Conservation (phyloP, 2,888 invertebrate genomes). For the Phragmatobia fuliginosa region DNA sequence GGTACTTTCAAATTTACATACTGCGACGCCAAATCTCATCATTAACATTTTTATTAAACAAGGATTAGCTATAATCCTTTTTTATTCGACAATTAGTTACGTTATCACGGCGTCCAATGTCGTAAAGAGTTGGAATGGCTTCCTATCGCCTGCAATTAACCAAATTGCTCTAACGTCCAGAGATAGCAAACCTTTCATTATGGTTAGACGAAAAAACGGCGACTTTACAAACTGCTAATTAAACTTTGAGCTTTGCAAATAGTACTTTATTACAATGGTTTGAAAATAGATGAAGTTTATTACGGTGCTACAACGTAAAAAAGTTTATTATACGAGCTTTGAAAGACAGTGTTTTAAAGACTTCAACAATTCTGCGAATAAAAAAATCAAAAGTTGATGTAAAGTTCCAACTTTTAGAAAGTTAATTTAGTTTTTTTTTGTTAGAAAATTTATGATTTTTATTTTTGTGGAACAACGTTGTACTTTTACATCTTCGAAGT, state of each 20-base stretch:
- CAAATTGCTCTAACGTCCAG: slow-evolving; percentile 69
- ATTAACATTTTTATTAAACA: slow-evolving; percentile 87
- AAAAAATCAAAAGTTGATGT: slow-evolving; percentile 33
- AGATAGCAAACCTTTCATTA: slow-evolving; percentile 75
- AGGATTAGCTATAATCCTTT: slow-evolving; percentile 84
- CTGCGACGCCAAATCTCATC: slow-evolving; percentile 78
- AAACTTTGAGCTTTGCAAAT: slow-evolving; percentile 39
- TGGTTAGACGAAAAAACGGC: slow-evolving; percentile 58
- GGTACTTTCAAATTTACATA: slow-evolving; percentile 79
- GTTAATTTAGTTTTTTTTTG: slow-evolving; percentile 41
- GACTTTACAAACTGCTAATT: slow-evolving; percentile 67
- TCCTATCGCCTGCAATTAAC: slow-evolving; percentile 81
- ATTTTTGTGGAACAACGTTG: slow-evolving; percentile 25
- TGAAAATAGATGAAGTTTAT: slow-evolving; percentile 33
- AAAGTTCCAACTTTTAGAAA: slow-evolving; percentile 37
- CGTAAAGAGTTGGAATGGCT: slow-evolving; percentile 84
- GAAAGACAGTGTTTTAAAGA: slow-evolving; percentile 30
- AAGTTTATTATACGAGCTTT: slow-evolving; percentile 31
- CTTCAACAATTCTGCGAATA: slow-evolving; percentile 36
- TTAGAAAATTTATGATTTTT: slow-evolving; percentile 33
- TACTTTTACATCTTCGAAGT: slow-evolving; percentile 24
- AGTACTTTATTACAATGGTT: slow-evolving; percentile 28
- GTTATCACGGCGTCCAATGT: slow-evolving; percentile 78
- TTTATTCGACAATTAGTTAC: slow-evolving; percentile 86
- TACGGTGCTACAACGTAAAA: slow-evolving; percentile 13